phyloP scores from a whole-genome alignment of 2,888 invertebrate species.

The Platycheirus albimanus region DNA sequence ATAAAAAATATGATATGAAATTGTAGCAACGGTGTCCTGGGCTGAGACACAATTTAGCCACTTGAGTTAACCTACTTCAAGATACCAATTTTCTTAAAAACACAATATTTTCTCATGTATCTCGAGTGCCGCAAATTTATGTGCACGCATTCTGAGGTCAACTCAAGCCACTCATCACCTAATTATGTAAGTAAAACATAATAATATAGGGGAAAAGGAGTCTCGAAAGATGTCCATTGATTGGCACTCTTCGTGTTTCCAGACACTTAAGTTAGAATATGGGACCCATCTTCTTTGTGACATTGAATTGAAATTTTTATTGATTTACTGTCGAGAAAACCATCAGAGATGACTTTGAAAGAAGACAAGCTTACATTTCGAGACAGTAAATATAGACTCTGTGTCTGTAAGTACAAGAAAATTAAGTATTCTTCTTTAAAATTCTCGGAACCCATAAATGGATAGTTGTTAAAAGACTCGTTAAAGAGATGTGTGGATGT shows the following conservation, averaged over 20 bases:
- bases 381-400: conserved; percentile 23
- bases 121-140: conserved; percentile 27
- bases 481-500: not conserved
- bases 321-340: conserved; percentile 70
- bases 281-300: conserved; percentile 24
- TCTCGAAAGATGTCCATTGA: conserved; percentile 28
- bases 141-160: conserved; percentile 12
- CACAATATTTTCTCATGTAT: conserved; percentile 9
- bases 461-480: not conserved
- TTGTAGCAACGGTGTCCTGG: no score
- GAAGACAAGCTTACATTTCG: conserved; percentile 45
- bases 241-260: conserved; percentile 57
- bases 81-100: no score
- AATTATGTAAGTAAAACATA: conserved; percentile 60
- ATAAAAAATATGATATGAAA: no score
- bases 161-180: conserved; percentile 38
- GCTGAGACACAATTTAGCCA: no score
- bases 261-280: conserved; percentile 32
- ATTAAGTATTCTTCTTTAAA: conserved; percentile 12
- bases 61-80: no score
- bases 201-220: conserved; percentile 12
- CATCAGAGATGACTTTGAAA: conserved; percentile 26
- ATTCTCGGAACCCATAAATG: conserved; percentile 47
- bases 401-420: not conserved
- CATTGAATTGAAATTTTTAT: conserved; percentile 58